Base-by-base conservation (phyloP, 2,113 vertebrate genomes). In the Amphilophus citrinellus region DNA sequence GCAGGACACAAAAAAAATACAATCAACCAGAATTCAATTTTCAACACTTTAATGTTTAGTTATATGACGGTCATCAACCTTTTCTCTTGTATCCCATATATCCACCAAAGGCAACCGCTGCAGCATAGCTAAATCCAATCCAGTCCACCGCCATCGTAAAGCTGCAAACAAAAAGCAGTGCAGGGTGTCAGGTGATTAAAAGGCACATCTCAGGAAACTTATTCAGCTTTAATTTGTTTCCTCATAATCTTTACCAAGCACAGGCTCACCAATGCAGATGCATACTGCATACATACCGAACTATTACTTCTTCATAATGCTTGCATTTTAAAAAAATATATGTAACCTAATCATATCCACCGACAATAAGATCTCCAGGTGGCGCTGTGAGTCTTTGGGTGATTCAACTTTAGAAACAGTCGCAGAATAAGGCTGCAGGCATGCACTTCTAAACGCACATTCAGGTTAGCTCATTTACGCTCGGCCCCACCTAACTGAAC, bases 91-190 rank as follows among this genome's bases (percentile, higher is more conserved):
- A 99, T 73, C 96, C 97, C 86, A 97, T 76, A 75, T 96, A 94
- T 47, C 98, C 98, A 90, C 98, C 98, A 59, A 97, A 77, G 24
- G 92, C 87, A 76, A 99, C 88, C 79, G 97, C 61, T 1, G 96
- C 96, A 83, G 98, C 97, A 80, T 98, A 99, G 20, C 95, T 88
- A 85, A 98, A 98, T 24, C 98, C 98, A 84, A 98, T 57, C 97
- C 98, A 98, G 94, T 99, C 98, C 75, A 98, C 77, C 30, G 95
- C 93, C 96, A 96, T 97, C 47, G 68, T 78, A 78, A 62, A 81
- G 58, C 91, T 92, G 76, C 5, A 17, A 75, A 73, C 30, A 65
- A 27, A 44, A 79, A 3, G 73, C 42, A 77, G 58, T 11, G 66
- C 24, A 53, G 24, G 47, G 68, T 32, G 47, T 73, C 17, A 73